Evolutionary conservation across 2,888 invertebrate species (phyloP).

Genomic region (Drosophila cyrtoloma): DNA sequence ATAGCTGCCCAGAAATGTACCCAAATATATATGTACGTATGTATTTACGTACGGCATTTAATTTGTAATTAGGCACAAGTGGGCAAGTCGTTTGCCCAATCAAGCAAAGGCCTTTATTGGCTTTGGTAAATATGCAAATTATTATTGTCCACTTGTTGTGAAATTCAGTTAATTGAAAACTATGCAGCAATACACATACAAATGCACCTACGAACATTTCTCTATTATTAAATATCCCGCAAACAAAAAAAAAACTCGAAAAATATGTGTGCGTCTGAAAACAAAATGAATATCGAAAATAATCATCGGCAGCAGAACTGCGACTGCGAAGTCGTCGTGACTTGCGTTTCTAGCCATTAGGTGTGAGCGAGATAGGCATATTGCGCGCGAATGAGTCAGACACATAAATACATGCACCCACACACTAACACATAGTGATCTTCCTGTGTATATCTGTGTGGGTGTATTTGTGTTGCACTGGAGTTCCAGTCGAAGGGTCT

Average conservation of each 20-base stretch:
- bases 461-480: background rate
- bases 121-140: background rate
- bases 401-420: background rate
- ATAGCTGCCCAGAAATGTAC: conserved; percentile 11
- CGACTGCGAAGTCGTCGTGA: conserved; percentile 43
- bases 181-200: background rate
- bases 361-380: conserved; percentile 25
- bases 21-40: conserved; percentile 6
- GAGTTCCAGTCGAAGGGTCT: conserved; percentile 13
- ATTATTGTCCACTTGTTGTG: conserved; percentile 17
- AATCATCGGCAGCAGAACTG: conserved; percentile 6
- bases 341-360: conserved; percentile 43
- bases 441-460: background rate
- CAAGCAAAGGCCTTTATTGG: background rate
- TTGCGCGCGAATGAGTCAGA: conserved; percentile 32
- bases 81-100: conserved; percentile 4
- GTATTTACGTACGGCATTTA: background rate
- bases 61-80: conserved; percentile 13
- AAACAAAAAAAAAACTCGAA: background rate
- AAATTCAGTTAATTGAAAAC: conserved; percentile 12
- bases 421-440: conserved; percentile 22
- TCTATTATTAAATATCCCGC: conserved; percentile 9
- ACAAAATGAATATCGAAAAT: conserved; percentile 24
- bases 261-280: conserved; percentile 7
- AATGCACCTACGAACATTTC: background rate